Conservation (phyloP, 1,140 invertebrate species). For the Octopus bimaculoides region DNA sequence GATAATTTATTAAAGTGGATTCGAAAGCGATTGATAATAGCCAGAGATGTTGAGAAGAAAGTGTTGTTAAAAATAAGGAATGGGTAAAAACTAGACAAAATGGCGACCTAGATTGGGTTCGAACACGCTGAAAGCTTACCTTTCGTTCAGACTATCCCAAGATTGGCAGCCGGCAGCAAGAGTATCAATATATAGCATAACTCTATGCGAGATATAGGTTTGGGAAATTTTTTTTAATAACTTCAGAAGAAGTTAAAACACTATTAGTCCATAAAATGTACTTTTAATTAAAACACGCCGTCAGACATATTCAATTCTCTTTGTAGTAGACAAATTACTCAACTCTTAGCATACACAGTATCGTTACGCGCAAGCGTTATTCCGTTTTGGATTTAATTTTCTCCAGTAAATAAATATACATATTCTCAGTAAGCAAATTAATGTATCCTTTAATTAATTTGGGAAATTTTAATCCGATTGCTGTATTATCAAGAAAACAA, state of each 20-base stretch:
- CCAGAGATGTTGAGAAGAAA: background rate
- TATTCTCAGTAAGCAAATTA: background rate
- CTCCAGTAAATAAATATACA: background rate
- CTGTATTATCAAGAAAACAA: too few species aligned
- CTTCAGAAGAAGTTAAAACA: constrained; percentile 10
- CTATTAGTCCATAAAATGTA: too few species aligned
- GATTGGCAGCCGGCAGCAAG: background rate
- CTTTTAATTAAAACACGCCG: background rate
- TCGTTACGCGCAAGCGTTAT: background rate
- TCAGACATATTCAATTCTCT: constrained; percentile 12
- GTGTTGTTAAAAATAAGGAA: background rate
- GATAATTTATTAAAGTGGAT: too few species aligned
- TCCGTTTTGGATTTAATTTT: constrained; percentile 4
- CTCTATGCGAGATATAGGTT: constrained; percentile 1
- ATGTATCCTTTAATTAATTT: background rate
- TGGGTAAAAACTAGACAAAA: constrained; percentile 8
- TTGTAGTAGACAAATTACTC: background rate
- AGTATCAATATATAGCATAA: constrained; percentile 12
- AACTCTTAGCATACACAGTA: background rate
- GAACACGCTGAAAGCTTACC: constrained; percentile 8
- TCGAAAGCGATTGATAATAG: too few species aligned
- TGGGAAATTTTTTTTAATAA: background rate
- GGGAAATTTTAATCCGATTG: too few species aligned
- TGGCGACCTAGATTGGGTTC: constrained; percentile 4
- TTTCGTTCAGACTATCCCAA: constrained; percentile 14